Conservation (phyloP, 2,888 invertebrate species). For the Stenodera caucasica region DNA sequence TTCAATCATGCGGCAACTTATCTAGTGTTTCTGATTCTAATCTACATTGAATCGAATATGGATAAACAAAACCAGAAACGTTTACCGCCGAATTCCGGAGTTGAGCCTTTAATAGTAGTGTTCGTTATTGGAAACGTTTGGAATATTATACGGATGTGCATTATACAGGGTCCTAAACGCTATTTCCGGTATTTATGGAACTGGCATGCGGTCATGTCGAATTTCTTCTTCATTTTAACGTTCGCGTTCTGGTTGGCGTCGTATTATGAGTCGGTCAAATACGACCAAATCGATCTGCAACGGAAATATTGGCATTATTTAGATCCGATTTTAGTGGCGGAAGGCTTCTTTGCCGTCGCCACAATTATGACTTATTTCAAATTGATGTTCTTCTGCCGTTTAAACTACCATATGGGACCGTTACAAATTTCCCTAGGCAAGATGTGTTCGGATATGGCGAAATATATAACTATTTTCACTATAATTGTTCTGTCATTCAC, state of each 20-base stretch:
- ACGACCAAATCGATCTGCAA: slow-evolving; percentile 58
- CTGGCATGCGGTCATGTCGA: slow-evolving; percentile 65
- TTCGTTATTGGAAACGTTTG: slow-evolving; percentile 63
- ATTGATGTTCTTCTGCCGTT: slow-evolving; percentile 65
- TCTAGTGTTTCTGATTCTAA: slow-evolving; percentile 65
- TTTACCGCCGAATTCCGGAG: slow-evolving; percentile 63
- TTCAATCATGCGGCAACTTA: slow-evolving; percentile 68
- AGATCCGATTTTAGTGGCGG: slow-evolving; percentile 67
- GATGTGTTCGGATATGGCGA: slow-evolving; percentile 68
- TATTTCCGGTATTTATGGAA: slow-evolving; percentile 65
- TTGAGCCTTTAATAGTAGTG: slow-evolving; percentile 52
- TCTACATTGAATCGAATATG: slow-evolving; percentile 64
- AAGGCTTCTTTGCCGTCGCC: slow-evolving; percentile 67
- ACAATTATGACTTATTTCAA: slow-evolving; percentile 69
- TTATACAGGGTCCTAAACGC: slow-evolving; percentile 60
- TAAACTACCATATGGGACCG: slow-evolving; percentile 67
- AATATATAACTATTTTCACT: slow-evolving; percentile 64
- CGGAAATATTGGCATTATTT: slow-evolving; percentile 68
- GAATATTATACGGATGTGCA: slow-evolving; percentile 61
- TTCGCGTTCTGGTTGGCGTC: slow-evolving; percentile 67
- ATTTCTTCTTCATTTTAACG: slow-evolving; percentile 62
- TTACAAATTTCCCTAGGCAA: slow-evolving; percentile 68
- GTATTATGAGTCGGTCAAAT: slow-evolving; percentile 57
- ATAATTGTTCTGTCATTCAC: slow-evolving; percentile 65
- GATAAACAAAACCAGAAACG: slow-evolving; percentile 62